These are phyloP conservation scores for Tipula confusa DNA, from an alignment of 2,888 invertebrate genomes.

Conservation along the genomic window DNA sequence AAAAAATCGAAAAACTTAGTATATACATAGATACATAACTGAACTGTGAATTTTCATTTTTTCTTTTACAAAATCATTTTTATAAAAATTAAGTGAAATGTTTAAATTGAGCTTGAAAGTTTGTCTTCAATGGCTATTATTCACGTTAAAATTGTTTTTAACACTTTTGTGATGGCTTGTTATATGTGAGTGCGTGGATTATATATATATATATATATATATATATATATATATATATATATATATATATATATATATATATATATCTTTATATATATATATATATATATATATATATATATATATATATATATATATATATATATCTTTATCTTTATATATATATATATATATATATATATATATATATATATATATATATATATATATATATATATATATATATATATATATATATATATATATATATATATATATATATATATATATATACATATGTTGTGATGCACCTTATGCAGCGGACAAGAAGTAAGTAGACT, in stretches of 20 bases:
- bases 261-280: not conserved
- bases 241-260: slow-evolving; percentile 6
- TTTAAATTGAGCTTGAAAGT: not conserved
- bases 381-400: slow-evolving; percentile 6
- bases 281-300: slow-evolving; percentile 6
- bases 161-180: not conserved
- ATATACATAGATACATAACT: not conserved
- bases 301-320: slow-evolving; percentile 6
- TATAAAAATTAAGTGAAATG: not conserved
- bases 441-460: not conserved
- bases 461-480: too few species aligned
- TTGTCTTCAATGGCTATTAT: not conserved
- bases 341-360: not conserved
- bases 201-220: slow-evolving; percentile 6
- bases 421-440: slow-evolving; percentile 6
- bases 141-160: not conserved
- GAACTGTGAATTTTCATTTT: not conserved
- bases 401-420: not conserved
- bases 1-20: not conserved
- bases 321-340: not conserved
- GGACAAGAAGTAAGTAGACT: too few species aligned
- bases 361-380: slow-evolving; percentile 6
- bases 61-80: not conserved
- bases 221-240: slow-evolving; percentile 6
- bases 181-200: too few species aligned